Evolutionary conservation across 2,797 vertebrate genomes (phyloP), one percentile per base, ranked within the genome.

Genomic region (Cyprinodon diabolis): DNA sequence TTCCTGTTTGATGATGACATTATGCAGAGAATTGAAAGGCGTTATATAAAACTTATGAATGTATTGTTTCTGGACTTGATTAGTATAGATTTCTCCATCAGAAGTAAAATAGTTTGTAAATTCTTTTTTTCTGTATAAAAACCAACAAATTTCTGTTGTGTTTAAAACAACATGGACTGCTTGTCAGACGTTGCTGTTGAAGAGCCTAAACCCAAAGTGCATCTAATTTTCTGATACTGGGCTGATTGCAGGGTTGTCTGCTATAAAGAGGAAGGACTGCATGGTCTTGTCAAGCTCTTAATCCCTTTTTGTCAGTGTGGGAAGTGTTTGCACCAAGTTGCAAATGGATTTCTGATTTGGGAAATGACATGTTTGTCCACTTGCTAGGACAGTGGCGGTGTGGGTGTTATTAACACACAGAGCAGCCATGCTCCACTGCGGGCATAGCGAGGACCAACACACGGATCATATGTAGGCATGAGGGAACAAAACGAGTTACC

Each of bases 311-410:
- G 74, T 84, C 71, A 85, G 83, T 82, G 86, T 89, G 81, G 84
- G 86, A 83, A 78, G 88, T 58, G 77, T 75, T 78, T 72, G 76
- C 74, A 54, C 81, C 79, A 89, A 84, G 84, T 85, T 87, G 83
- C 80, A 80, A 75, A 87, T 86, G 80, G 73, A 84, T 90, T 86
- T 84, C 73, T 86, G 83, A 84, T 91, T 90, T 83, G 78, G 87
- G 78, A 86, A 86, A 82, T 78, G 80, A 72, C 79, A 79, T 71
- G 86, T 87, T 84, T 85, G 86, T 90, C 86, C 86, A 76, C 74
- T 80, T 1, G 84, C 81, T 66, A 75, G 68, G 80, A 87, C 85
- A 84, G n/a, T 76, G 8, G 78, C 2, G 21, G 87, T 17, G 90
- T 88, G 87, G 89, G 90, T 2, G 88, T 37, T 86, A 89, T 84